Evolutionary conservation across 2,888 invertebrate genomes (phyloP).

Genomic region (Meiosimyza platycephala): DNA sequence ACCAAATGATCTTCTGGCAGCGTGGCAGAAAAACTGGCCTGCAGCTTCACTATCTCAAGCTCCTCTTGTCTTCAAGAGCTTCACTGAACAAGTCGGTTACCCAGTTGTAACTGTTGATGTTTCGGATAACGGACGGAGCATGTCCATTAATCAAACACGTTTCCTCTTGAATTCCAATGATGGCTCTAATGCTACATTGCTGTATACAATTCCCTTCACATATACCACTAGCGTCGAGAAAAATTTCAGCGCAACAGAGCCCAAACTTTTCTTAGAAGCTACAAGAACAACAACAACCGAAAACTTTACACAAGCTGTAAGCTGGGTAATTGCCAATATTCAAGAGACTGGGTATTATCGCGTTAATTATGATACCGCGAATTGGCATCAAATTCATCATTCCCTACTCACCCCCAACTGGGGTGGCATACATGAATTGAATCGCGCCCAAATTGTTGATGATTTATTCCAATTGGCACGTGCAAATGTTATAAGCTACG

Average conservation of each 20-base stretch:
- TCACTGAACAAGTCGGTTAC: conserved; percentile 76
- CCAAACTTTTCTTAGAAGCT: conserved; percentile 53
- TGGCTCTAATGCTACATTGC: conserved; percentile 45
- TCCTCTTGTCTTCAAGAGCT: conserved; percentile 67
- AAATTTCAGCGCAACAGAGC: conserved; percentile 52
- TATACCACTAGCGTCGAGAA: conserved; percentile 54
- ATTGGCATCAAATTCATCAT: conserved; percentile 70
- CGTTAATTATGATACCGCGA: conserved; percentile 76
- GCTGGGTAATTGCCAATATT: conserved; percentile 63
- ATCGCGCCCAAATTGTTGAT: conserved; percentile 83
- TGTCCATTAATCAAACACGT: conserved; percentile 58
- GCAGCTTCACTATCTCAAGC: conserved; percentile 56
- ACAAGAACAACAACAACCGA: rapidly evolving
- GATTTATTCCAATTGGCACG: conserved; percentile 82
- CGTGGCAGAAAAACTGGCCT: conserved; percentile 64
- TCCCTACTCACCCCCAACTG: conserved; percentile 47
- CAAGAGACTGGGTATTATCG: conserved; percentile 70
- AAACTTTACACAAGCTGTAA: conserved; percentile 6
- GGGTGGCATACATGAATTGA: conserved; percentile 72
- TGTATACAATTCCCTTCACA: conserved; percentile 61
- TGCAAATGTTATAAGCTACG: conserved; percentile 73
- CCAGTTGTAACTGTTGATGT: conserved; percentile 72
- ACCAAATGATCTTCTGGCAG: conserved; percentile 69
- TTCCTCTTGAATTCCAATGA: conserved; percentile 57
- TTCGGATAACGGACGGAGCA: conserved; percentile 37